These are phyloP conservation scores for Drosophila pseudotalamancana DNA, from an alignment of 2,888 invertebrate species.

Conservation along the genomic window DNA sequence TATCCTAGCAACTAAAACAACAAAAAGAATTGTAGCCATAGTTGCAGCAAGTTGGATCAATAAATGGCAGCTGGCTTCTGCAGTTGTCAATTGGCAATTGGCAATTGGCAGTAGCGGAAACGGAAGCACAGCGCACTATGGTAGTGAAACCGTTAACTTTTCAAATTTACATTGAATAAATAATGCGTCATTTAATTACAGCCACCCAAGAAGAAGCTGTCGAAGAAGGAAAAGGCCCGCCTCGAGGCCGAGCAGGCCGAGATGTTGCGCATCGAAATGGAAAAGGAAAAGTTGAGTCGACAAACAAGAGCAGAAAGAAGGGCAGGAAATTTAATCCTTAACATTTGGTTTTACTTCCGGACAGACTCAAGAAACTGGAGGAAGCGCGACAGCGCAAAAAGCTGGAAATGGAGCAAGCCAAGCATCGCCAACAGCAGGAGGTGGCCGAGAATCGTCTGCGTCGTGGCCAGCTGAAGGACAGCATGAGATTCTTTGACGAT, in stretches of 20 bases:
- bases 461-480: constrained; percentile 82
- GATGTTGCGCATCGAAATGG: constrained; percentile 84
- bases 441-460: constrained; percentile 82
- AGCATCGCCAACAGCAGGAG: constrained; percentile 82
- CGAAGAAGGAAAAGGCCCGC: constrained; percentile 84
- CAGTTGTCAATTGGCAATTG: constrained; percentile 27
- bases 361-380: constrained; percentile 82
- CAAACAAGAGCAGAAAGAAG: no score
- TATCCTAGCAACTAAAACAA: constrained; percentile 14
- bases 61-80: constrained; percentile 27
- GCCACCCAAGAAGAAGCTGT: constrained; percentile 84
- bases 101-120: constrained; percentile 25
- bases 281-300: constrained; percentile 82
- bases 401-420: constrained; percentile 83
- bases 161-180: constrained; percentile 22
- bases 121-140: constrained; percentile 28
- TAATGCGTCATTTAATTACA: constrained; percentile 46
- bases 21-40: constrained; percentile 34
- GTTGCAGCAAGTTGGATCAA: constrained; percentile 51
- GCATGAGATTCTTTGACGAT: constrained; percentile 80
- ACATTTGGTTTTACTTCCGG: neutral
- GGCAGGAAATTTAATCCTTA: neutral
- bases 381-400: constrained; percentile 83
- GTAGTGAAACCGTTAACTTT: constrained; percentile 14
- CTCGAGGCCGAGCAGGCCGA: constrained; percentile 84